Evolutionary conservation across 1,140 invertebrate species (phyloP), one percentile per base, ranked within the genome.

Genomic region (Atta texana): DNA sequence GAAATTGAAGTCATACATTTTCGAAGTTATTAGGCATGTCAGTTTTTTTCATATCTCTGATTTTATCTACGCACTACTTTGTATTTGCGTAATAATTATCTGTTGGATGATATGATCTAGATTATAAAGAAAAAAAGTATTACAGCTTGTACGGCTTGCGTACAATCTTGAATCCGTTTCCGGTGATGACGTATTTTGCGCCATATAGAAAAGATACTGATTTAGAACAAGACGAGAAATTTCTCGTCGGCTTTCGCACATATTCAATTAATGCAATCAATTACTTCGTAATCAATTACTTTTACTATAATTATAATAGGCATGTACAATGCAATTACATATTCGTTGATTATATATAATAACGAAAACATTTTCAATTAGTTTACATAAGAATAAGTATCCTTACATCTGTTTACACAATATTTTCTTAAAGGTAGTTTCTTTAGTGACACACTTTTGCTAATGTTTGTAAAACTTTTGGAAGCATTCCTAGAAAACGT

Each of bases 111-210:
- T 72, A 85, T 34, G 66, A 84, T 85, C 86, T 64, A 21, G 21
- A n/a, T 34, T 74, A 39, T 28, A 69, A 80, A 53, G 69, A 86
- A 76, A 81, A 86, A 44, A 84, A 57, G 75, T 51, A 51, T 2
- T 44, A 10, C 39, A 14, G 14, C 3, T 51, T 51, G 28, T 31
- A 31, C 3, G 28, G 28, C 28, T 31, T 31, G 49, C 3, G 51
- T 57, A 84, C 57, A 89, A 90, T 90, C 89, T 90, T 53, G 66
- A 90, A 82, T 77, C 68, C 59, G 78, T 87, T 90, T 90, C 89
- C 88, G 88, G 74, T 87, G 89, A 82, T 76, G 72, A 55, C 85
- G 77, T 80, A 88, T 88, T 55, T 53, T 88, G 88, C 53, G 31
- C 24, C 24, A 24, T 24, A 61, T 49, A 53, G 14, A 57, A 18